Conservation (phyloP, 1,140 invertebrate species). For the Octopus sinensis region DNA sequence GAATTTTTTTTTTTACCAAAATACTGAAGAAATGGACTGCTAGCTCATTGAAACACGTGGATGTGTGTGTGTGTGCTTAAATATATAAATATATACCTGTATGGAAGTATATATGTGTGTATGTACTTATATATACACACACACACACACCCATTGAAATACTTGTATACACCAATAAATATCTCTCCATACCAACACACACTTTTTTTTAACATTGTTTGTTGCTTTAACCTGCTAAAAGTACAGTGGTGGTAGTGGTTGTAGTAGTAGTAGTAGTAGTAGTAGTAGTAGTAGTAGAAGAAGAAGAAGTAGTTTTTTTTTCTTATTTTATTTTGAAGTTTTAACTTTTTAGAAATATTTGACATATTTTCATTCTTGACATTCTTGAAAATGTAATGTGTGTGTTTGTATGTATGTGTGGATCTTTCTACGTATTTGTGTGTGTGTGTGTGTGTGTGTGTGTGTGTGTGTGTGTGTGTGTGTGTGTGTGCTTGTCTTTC, state of each 20-base stretch:
- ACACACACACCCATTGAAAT: not conserved
- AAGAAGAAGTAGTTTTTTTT: too few relatives aligned
- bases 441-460: not conserved
- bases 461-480: not conserved
- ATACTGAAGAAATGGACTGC: not conserved
- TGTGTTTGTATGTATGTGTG: not conserved
- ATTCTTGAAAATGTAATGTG: not conserved
- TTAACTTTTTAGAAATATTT: too few relatives aligned
- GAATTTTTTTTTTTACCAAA: not conserved
- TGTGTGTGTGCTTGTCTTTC: not conserved
- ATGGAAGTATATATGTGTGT: not conserved
- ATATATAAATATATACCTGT: not conserved
- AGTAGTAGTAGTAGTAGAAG: too few relatives aligned
- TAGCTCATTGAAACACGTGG: not conserved
- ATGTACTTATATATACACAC: not conserved
- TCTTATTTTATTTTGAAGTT: too few relatives aligned
- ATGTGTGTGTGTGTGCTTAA: not conserved
- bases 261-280: too few relatives aligned
- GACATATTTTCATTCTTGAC: too few relatives aligned
- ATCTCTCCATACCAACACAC: too few relatives aligned
- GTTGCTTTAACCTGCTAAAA: too few relatives aligned
- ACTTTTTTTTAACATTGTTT: too few relatives aligned
- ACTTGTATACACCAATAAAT: not conserved
- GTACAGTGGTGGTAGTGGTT: too few relatives aligned
- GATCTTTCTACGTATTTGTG: not conserved